Evolutionary conservation across 2,888 invertebrate genomes (phyloP).

Genomic region (Polydrusus pterygomalis): DNA sequence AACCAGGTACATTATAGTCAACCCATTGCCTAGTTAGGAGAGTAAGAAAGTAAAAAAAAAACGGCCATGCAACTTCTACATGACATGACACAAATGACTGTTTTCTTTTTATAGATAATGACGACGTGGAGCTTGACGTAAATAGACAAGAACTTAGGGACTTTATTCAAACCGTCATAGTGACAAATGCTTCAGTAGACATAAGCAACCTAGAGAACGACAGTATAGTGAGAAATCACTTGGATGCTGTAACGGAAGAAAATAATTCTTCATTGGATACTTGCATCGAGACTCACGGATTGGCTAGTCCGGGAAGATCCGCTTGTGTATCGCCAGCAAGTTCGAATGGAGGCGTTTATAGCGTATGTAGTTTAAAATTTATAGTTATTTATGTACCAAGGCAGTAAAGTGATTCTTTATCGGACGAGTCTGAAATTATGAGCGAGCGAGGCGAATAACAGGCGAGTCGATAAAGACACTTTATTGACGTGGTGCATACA

Average conservation of each 20-base stretch:
- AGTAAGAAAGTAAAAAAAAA: neutral
- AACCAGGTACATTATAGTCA: constrained; percentile 40
- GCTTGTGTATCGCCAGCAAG: constrained; percentile 90
- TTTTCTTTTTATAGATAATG: neutral
- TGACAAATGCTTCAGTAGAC: constrained; percentile 83
- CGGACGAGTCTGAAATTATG: too few species aligned
- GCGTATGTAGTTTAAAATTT: constrained; percentile 77
- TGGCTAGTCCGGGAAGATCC: constrained; percentile 69
- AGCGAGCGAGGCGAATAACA: too few species aligned
- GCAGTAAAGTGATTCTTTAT: too few species aligned
- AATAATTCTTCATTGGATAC: constrained; percentile 69
- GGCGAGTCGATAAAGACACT: too few species aligned
- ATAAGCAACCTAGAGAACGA: constrained; percentile 72
- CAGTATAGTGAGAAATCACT: constrained; percentile 70
- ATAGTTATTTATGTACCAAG: too few species aligned
- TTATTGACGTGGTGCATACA: too few species aligned
- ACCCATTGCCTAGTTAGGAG: too few species aligned
- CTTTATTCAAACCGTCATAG: constrained; percentile 78
- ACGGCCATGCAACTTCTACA: neutral
- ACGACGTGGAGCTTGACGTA: constrained; percentile 6
- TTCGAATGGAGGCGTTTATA: constrained; percentile 93
- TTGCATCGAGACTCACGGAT: constrained; percentile 71
- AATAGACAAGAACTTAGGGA: constrained; percentile 62
- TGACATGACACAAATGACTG: neutral
- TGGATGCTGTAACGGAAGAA: constrained; percentile 79